phyloP scores from a whole-genome alignment of 2,888 invertebrate genomes.

The Xanthia togata region DNA sequence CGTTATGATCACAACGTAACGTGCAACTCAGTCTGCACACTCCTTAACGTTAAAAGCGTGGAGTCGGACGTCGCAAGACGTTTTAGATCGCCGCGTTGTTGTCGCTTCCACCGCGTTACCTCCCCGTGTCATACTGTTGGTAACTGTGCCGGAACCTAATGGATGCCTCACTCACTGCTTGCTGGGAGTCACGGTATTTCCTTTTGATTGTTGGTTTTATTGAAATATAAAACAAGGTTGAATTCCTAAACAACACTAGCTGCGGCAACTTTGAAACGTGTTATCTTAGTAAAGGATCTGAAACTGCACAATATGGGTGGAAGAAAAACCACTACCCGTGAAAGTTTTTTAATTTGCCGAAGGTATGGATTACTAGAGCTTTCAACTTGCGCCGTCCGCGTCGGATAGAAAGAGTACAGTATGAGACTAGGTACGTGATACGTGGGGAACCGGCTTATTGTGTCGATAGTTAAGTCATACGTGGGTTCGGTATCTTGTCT shows the following conservation, averaged over 20 bases:
- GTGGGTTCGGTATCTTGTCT: no score
- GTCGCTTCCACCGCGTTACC: conserved; percentile 43
- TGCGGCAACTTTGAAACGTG: background rate
- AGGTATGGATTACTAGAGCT: conserved; percentile 50
- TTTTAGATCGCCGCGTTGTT: conserved; percentile 40
- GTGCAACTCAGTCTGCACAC: background rate
- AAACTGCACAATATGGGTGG: conserved; percentile 37
- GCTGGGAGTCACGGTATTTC: background rate
- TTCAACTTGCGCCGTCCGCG: conserved; percentile 33
- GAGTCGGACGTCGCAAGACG: conserved; percentile 29
- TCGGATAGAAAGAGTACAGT: background rate
- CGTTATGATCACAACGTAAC: background rate
- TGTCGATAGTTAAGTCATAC: background rate
- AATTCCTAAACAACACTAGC: background rate
- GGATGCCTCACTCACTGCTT: conserved; percentile 12
- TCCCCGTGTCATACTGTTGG: conserved; percentile 11
- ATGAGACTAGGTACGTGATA: conserved; percentile 16
- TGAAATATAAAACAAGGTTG: background rate
- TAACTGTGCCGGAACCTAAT: background rate
- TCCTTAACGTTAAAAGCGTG: conserved; percentile 21
- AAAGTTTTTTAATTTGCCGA: conserved; percentile 55
- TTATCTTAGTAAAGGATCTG: conserved; percentile 21
- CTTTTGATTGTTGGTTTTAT: background rate
- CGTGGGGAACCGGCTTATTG: conserved; percentile 4
- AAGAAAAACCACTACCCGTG: conserved; percentile 14